Percentiles rank a stretch among this genome's conserved stretches.
Evolutionary conservation across 2,113 vertebrate species (phyloP).

Genomic region (Aptenodytes patagonicus): DNA sequence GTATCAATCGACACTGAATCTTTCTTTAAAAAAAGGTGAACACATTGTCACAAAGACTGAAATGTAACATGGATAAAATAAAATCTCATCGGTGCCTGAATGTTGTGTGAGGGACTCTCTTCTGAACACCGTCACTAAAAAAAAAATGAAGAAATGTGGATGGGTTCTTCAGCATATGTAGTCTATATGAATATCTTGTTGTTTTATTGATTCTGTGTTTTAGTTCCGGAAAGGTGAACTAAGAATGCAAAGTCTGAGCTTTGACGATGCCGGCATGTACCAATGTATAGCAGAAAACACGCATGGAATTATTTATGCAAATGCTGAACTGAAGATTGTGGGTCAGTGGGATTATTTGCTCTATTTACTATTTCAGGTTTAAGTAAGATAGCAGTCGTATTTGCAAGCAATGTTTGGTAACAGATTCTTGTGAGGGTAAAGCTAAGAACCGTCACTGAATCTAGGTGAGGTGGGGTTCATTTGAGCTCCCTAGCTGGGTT

Average conservation of each 20-base stretch:
- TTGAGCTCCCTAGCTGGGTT: neutral
- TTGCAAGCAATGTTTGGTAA: neutral
- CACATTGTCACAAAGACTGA: neutral
- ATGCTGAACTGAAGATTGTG: slow-evolving; percentile 90
- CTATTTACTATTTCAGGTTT: neutral
- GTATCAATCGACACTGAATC: neutral
- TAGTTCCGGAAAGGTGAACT: slow-evolving; percentile 85
- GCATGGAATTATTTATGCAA: slow-evolving; percentile 88
- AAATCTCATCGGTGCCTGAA: neutral
- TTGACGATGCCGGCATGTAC: slow-evolving; percentile 92
- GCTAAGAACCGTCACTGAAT: neutral
- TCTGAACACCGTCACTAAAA: neutral
- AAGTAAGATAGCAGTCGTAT: neutral
- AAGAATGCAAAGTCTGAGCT: slow-evolving; percentile 79
- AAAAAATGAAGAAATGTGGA: neutral
- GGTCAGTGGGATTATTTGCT: slow-evolving; percentile 79
- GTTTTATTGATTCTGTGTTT: slow-evolving; percentile 37
- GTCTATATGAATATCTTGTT: neutral
- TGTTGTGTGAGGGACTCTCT: neutral
- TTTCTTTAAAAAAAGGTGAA: neutral
- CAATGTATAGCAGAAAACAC: slow-evolving; percentile 94
- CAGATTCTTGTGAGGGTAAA: neutral
- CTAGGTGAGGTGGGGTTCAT: neutral
- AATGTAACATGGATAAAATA: neutral
- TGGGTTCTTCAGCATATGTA: neutral